Conservation (phyloP, 1,140 invertebrate species). For the Temnothorax nylanderi region DNA sequence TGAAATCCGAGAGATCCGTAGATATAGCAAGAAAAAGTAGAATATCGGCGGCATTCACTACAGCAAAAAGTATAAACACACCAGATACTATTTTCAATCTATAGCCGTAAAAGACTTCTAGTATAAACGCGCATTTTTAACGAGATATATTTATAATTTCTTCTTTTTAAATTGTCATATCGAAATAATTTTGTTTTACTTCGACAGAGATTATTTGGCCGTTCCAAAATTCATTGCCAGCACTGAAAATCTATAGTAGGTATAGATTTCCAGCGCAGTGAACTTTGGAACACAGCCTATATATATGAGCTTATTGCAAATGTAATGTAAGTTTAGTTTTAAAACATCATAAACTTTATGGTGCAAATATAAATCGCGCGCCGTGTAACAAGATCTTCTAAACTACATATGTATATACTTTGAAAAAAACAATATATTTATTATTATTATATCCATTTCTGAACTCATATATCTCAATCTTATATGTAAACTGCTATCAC, state of each 20-base stretch:
- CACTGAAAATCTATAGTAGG: no score
- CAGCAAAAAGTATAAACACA: slow-evolving; percentile 27
- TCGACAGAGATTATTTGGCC: neutral
- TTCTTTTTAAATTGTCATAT: neutral
- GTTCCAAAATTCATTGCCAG: no score
- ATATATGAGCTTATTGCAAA: neutral
- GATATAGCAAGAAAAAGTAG: slow-evolving; percentile 9
- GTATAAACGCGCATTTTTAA: neutral
- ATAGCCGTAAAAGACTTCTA: neutral
- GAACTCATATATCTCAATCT: no score
- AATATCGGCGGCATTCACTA: slow-evolving; percentile 39
- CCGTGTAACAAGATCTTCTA: no score
- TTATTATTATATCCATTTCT: no score
- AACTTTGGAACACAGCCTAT: neutral
- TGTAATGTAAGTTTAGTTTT: neutral
- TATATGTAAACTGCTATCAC: no score
- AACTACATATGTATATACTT: no score
- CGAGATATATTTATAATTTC: no score
- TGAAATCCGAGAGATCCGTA: slow-evolving; percentile 43
- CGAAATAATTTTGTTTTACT: neutral
- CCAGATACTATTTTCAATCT: slow-evolving; percentile 47
- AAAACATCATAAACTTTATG: neutral
- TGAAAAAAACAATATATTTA: no score
- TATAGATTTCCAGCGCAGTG: no score
- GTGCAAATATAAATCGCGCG: no score